Percentiles rank a stretch among this genome's conserved stretches.
These are phyloP conservation scores for Cyphomyrmex costatus DNA, from an alignment of 1,140 invertebrate species.

Conservation along the genomic window DNA sequence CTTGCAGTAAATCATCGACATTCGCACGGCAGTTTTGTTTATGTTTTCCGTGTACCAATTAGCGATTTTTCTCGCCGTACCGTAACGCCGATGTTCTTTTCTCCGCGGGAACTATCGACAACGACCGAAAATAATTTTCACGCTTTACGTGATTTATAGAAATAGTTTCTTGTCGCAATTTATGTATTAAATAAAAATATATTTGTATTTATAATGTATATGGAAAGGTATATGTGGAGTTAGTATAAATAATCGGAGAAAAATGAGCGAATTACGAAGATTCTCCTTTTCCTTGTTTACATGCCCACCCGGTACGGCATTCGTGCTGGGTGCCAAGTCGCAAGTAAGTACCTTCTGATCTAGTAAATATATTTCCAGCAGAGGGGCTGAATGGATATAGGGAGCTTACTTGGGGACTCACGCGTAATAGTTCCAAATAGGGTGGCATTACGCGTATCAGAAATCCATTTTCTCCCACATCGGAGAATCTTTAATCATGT, in stretches of 20 bases:
- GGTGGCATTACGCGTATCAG: conserved; percentile 83
- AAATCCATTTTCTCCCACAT: conserved; percentile 83
- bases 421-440: conserved; percentile 84
- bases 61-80: conserved; percentile 70
- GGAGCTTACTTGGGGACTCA: conserved; percentile 80
- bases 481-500: conserved; percentile 83
- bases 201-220: neutral
- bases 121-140: conserved; percentile 29
- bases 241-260: neutral
- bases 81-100: conserved; percentile 29
- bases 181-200: neutral
- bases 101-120: conserved; percentile 40
- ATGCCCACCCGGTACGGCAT: conserved; percentile 43
- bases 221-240: neutral
- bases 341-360: conserved; percentile 74
- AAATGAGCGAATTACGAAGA: conserved; percentile 11
- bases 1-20: conserved; percentile 83
- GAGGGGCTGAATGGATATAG: conserved; percentile 79
- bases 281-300: conserved; percentile 52
- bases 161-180: neutral
- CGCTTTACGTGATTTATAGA: conserved; percentile 47
- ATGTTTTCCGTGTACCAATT: conserved; percentile 81
- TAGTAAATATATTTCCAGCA: conserved; percentile 80
- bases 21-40: conserved; percentile 78
- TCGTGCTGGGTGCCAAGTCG: conserved; percentile 64